Evolutionary conservation across 1,140 invertebrate species (phyloP), one percentile per base, ranked within the genome.

Genomic region (Cotesia vestalis): DNA sequence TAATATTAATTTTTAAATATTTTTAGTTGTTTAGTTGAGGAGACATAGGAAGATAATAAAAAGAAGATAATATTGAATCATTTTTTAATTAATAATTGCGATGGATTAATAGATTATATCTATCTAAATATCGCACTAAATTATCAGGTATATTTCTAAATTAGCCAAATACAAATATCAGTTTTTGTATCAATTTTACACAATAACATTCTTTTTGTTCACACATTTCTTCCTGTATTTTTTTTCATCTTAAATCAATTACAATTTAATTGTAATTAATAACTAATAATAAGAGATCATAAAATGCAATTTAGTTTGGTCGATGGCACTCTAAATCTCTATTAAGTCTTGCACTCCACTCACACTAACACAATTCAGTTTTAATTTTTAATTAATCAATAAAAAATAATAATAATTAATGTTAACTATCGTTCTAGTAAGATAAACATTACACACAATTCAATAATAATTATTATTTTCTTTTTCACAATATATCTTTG

Each of bases 401-500:
- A 11, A 20, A 66, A 17, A 66, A 20, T 11, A 20, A 52, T 52
- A 8, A 20, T 66, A 66, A 51, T 66, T 11, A 4, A 66, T 38
- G 6, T n/a, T 64, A 36, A 11, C 46, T 66, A 66, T 66, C 35
- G 20, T 3, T 36, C 40, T 66, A 38, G 52, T 27, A 34, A 14
- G 38, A 20, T 66, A 66, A 17, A 14, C 52, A 51, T 66, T 66
- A 66, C 63, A 66, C 63, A 53, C n/a, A 2, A 46, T 46, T 46
- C 11, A 46, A 46, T 12, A 61, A 61, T 64, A 6, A 14, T 64
- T n/a, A n/a, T 9, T 14, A 20, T 17, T 52, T 51, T 35, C 52
- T 40, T 66, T 51, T 51, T 38, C 63, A 66, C 61, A 62, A 62
- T 62, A 66, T 66, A 51, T 66, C 63, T 66, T 66, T 66, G 63